Evolutionary conservation across 2,888 invertebrate genomes (phyloP).

Genomic region (Kuschelorhynchus macadamiae): DNA sequence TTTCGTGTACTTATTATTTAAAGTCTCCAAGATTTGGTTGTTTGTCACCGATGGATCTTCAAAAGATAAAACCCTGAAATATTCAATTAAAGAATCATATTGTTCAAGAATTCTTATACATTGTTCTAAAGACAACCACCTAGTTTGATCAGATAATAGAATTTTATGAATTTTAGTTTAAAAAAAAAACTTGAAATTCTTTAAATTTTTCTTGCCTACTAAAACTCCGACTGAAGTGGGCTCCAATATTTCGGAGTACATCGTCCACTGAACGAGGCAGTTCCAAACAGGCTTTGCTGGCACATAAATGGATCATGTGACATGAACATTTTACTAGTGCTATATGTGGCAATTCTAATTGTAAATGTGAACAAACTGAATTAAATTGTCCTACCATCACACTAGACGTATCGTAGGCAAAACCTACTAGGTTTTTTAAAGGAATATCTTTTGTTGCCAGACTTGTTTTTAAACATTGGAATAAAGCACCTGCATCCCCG

Average conservation of each 20-base stretch:
- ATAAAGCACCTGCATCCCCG: too few species aligned
- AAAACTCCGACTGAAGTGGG: slow-evolving; percentile 55
- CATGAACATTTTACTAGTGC: slow-evolving; percentile 61
- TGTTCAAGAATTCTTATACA: slow-evolving; percentile 62
- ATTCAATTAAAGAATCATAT: slow-evolving; percentile 57
- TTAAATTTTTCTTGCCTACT: slow-evolving; percentile 53
- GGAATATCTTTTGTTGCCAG: too few species aligned
- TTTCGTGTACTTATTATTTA: slow-evolving; percentile 56
- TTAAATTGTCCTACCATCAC: slow-evolving; percentile 55
- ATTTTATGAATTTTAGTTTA: slow-evolving; percentile 60
- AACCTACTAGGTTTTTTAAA: slow-evolving; percentile 51
- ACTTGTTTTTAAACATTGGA: too few species aligned
- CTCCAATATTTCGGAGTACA: slow-evolving; percentile 54
- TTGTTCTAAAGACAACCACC: slow-evolving; percentile 61
- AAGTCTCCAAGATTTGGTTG: slow-evolving; percentile 48
- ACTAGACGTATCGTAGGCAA: slow-evolving; percentile 58
- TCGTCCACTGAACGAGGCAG: slow-evolving; percentile 57
- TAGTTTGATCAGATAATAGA: slow-evolving; percentile 51
- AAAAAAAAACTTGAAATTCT: slow-evolving; percentile 61
- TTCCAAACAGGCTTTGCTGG: slow-evolving; percentile 61
- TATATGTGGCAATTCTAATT: slow-evolving; percentile 48
- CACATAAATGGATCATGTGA: slow-evolving; percentile 60
- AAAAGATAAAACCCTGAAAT: slow-evolving; percentile 55
- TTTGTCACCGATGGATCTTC: slow-evolving; percentile 55
- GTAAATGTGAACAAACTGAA: slow-evolving; percentile 45